Base-by-base conservation (phyloP, 2,797 vertebrate genomes). In the Tapirus indicus region DNA sequence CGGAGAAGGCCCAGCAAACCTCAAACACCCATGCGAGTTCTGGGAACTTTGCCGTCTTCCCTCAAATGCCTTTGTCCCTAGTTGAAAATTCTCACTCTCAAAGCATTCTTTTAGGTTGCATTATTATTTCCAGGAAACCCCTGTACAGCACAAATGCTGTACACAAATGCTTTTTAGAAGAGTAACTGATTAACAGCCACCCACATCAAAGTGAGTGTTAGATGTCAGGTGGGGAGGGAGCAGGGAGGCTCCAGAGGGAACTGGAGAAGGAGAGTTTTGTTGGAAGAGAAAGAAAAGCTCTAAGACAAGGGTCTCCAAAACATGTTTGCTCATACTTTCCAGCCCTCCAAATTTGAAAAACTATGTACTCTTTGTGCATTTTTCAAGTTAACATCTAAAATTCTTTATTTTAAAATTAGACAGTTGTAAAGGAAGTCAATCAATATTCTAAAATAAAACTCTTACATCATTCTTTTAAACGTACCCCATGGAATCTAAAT, bases 401-500 rank as follows among this genome's bases (percentile, higher is more conserved):
- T 93, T 89, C 71, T 83, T 92, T 71, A 78, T 91, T 93, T 72
- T 18, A 85, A 68, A 92, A 44, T 49, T 88, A 80, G 66, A 62
- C 12, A 64, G 13, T 54, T 90, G 68, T 20, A 91, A 91, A 94
- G 56, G 49, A 90, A 88, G 27, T 38, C 62, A 78, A 84, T 64
- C 6, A 95, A 44, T 86, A 82, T 74, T 74, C 56, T 77, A 94
- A 98, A 85, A 87, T 8, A 87, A 83, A 95, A 88, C 25, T 77
- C 27, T 83, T 35, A 23, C 4, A 47, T 54, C 23, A 87, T 11
- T 68, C 58, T 90, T 95, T 90, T 23, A 79, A 88, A 92, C 47
- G 56, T 91, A 86, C 25, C 54, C 17, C 88, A 1, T 29, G 21
- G 68, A 93, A 91, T 56, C 86, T 88, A 79, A 84, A 75, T 84